These are phyloP conservation scores for Istiophorus platypterus DNA, from an alignment of 2,113 vertebrate species.

Conservation along the genomic window DNA sequence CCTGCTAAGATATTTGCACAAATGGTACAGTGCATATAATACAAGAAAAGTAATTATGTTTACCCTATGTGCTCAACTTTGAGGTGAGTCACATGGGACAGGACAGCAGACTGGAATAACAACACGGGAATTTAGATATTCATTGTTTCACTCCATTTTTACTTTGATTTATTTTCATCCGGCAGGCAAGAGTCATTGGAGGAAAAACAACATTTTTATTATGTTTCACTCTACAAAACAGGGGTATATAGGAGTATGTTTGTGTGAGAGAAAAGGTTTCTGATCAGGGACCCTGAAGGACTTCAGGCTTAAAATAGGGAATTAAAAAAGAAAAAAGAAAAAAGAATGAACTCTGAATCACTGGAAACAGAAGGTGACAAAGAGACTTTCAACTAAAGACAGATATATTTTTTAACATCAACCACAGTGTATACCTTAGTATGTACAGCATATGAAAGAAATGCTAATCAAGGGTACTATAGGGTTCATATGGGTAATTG, in stretches of 20 bases:
- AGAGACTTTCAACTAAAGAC: not conserved
- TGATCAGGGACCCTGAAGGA: not conserved
- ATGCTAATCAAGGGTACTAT: too few relatives aligned
- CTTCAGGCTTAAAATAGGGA: not conserved
- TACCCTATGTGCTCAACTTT: conserved; percentile 54
- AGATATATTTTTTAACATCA: not conserved
- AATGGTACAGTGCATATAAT: conserved; percentile 34
- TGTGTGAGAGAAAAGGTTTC: not conserved
- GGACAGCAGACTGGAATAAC: conserved; percentile 54
- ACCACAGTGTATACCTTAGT: not conserved
- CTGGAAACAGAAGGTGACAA: not conserved
- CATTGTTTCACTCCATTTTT: conserved; percentile 56
- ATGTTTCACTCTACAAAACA: conserved; percentile 30
- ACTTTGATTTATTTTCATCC: conserved; percentile 73
- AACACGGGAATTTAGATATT: conserved; percentile 70
- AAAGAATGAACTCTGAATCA: not conserved
- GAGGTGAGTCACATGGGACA: conserved; percentile 66
- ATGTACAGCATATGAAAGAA: not conserved
- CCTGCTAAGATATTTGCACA: conserved; percentile 41
- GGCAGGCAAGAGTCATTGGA: conserved; percentile 54
- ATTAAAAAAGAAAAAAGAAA: conserved; percentile 12
- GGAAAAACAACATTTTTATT: conserved; percentile 44
- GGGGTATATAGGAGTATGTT: conserved; percentile 12
- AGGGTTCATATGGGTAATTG: too few relatives aligned
- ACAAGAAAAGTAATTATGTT: conserved; percentile 69